Conservation (phyloP, 2,797 vertebrate genomes). For the Dryobates pubescens region DNA sequence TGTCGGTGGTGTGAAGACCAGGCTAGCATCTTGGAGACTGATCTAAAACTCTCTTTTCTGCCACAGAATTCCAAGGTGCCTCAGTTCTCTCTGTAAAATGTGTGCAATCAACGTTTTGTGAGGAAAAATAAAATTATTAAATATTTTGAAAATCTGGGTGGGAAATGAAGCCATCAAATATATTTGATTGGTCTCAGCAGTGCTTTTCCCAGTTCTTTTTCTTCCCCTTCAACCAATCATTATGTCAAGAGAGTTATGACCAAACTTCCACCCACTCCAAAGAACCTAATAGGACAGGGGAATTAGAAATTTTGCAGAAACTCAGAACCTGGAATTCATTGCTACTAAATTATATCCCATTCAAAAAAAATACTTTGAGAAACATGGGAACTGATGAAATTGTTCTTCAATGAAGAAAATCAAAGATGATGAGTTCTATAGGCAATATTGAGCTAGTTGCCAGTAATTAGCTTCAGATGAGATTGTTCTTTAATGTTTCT, state of each 20-base stretch:
- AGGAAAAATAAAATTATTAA: not conserved
- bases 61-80: not conserved
- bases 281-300: not conserved
- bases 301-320: not conserved
- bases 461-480: constrained; percentile 67
- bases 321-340: constrained; percentile 33
- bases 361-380: constrained; percentile 46
- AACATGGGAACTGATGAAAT: constrained; percentile 56
- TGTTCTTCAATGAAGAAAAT: constrained; percentile 49
- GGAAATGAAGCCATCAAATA: not conserved
- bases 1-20: not conserved
- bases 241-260: not conserved
- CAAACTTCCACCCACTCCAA: not conserved
- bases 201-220: not conserved
- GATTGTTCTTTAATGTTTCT: constrained; percentile 56
- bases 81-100: not conserved
- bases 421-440: constrained; percentile 63
- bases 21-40: not conserved
- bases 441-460: constrained; percentile 41
- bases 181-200: not conserved
- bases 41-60: not conserved
- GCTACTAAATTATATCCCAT: not conserved
- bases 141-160: not conserved
- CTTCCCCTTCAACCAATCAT: not conserved
- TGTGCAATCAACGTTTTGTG: not conserved